phyloP scores from a whole-genome alignment of 2,113 vertebrate species.

The Callocephalon fimbriatum region DNA sequence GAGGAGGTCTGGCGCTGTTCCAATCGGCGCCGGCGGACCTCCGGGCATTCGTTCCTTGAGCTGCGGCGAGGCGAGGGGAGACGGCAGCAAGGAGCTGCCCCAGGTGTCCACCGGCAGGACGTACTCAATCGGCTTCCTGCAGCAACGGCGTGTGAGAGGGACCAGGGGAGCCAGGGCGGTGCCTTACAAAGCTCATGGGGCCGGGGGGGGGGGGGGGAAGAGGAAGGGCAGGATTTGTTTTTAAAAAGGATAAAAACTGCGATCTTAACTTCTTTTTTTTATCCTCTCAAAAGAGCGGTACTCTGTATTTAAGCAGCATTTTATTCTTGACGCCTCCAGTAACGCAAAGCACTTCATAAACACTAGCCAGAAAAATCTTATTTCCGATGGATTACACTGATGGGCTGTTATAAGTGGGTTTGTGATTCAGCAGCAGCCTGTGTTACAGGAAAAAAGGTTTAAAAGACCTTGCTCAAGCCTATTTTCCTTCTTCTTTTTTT shows the following conservation, averaged over 20 bases:
- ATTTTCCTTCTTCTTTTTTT: not conserved
- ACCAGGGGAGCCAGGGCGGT: not conserved
- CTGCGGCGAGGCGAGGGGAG: rapidly evolving
- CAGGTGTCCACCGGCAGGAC: rapidly evolving
- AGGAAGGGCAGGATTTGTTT: not conserved
- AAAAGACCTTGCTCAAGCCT: not conserved
- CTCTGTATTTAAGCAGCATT: not conserved
- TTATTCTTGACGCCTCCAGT: rapidly evolving
- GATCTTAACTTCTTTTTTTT: not conserved
- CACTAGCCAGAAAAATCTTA: not conserved
- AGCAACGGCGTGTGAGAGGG: not conserved
- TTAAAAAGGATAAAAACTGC: not conserved
- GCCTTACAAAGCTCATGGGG: no score
- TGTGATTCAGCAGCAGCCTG: not conserved
- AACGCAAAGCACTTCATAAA: not conserved
- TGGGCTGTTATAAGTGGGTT: rapidly evolving
- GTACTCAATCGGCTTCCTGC: rapidly evolving
- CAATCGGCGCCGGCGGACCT: no score
- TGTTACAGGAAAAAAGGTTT: not conserved
- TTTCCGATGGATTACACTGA: not conserved
- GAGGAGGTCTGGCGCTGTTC: rapidly evolving
- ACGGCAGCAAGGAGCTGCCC: not conserved
- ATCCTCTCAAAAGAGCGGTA: rapidly evolving
- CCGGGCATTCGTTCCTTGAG: rapidly evolving
- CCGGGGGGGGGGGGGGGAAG: no score